Percentiles rank a stretch among this genome's conserved stretches.
phyloP scores from a whole-genome alignment of 1,140 invertebrate genomes.

The Archegozetes longisetosus region DNA sequence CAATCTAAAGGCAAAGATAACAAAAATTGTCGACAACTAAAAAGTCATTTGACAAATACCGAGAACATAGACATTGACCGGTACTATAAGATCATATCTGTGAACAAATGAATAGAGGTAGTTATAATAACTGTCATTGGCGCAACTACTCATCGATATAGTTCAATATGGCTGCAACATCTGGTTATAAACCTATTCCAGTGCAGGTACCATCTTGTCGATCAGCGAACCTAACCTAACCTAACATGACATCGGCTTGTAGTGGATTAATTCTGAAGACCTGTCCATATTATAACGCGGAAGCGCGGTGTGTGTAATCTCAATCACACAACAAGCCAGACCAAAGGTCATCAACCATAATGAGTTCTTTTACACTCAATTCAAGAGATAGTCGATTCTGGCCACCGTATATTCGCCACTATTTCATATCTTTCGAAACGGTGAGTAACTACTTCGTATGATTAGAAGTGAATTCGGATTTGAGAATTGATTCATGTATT shows the following conservation, averaged over 20 bases:
- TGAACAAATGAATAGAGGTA: constrained; percentile 95
- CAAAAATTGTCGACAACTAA: background rate
- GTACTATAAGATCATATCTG: constrained; percentile 92
- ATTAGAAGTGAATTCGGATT: too few relatives aligned
- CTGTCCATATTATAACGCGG: constrained; percentile 95
- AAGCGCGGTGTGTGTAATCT: constrained; percentile 99
- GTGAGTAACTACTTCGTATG: constrained; percentile 43
- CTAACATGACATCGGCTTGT: constrained; percentile 91
- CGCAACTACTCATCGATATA: constrained; percentile 97
- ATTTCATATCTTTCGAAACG: constrained; percentile 53
- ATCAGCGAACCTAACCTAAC: constrained; percentile 94
- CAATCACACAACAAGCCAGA: constrained; percentile 90
- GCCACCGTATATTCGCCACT: constrained; percentile 41
- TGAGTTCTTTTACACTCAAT: constrained; percentile 79
- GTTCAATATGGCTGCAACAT: constrained; percentile 94
- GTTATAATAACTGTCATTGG: constrained; percentile 97
- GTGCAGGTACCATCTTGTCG: constrained; percentile 97
- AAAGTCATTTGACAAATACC: constrained; percentile 38
- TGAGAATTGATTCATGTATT: too few relatives aligned
- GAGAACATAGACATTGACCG: constrained; percentile 97
- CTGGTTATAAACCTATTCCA: constrained; percentile 57
- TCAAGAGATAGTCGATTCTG: constrained; percentile 73
- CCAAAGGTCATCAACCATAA: constrained; percentile 94
- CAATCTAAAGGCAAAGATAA: constrained; percentile 6
- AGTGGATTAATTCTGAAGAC: constrained; percentile 84